Evolutionary conservation across 2,797 vertebrate species (phyloP).

Genomic region (Harpagifer antarcticus): DNA sequence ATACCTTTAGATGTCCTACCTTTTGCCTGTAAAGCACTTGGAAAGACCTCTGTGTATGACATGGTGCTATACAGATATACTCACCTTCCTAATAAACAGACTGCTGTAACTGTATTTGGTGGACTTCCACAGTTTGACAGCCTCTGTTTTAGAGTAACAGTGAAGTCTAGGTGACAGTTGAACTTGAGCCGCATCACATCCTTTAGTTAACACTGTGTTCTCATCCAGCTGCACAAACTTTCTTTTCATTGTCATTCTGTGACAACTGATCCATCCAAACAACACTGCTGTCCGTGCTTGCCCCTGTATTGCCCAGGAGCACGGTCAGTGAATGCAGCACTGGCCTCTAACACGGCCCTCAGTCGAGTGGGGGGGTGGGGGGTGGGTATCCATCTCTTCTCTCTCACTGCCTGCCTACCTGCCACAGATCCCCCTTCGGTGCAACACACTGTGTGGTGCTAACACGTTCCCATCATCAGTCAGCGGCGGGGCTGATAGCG

Average conservation of each 20-base stretch:
- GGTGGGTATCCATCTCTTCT: slow-evolving; percentile 74
- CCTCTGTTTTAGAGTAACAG: neutral
- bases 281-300: slow-evolving; percentile 47
- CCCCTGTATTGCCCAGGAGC: slow-evolving; percentile 54
- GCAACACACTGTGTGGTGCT: slow-evolving; percentile 52
- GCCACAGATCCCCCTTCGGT: slow-evolving; percentile 53
- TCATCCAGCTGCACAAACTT: slow-evolving; percentile 12
- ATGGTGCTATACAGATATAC: no score
- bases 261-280: slow-evolving; percentile 64
- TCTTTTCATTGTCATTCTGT: slow-evolving; percentile 34
- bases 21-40: no score
- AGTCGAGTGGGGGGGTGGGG: slow-evolving; percentile 49
- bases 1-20: no score
- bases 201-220: neutral
- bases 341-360: slow-evolving; percentile 58
- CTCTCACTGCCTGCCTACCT: slow-evolving; percentile 46
- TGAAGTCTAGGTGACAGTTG: neutral
- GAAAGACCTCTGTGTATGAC: no score
- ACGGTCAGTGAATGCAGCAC: slow-evolving; percentile 53
- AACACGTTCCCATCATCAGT: slow-evolving; percentile 79
- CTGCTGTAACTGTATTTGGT: slow-evolving; percentile 8
- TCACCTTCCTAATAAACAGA: neutral
- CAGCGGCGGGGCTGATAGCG: slow-evolving; percentile 78
- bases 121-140: slow-evolving; percentile 1
- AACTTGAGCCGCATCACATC: neutral